These are phyloP conservation scores for Ariolimax columbianus DNA, from an alignment of 2,888 invertebrate species.

Conservation along the genomic window DNA sequence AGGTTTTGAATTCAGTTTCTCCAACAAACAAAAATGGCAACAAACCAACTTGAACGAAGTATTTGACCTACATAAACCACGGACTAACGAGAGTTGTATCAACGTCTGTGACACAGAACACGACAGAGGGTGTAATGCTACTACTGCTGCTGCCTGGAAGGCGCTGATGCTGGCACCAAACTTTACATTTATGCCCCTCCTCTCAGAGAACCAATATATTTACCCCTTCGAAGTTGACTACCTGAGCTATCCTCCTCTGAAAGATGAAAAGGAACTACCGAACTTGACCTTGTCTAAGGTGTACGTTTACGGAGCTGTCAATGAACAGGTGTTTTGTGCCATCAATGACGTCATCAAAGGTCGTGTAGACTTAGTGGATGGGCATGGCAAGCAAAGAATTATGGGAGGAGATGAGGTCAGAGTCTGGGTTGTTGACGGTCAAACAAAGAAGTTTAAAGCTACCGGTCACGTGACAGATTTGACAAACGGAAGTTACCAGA, in stretches of 20 bases:
- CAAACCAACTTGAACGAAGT: background rate
- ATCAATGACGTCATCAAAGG: conserved; percentile 29
- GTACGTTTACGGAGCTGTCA: background rate
- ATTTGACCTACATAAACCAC: background rate
- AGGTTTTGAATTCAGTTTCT: too few relatives aligned
- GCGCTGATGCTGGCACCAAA: background rate
- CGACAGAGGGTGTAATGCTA: background rate
- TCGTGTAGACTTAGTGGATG: conserved; percentile 29
- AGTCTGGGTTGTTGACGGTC: conserved; percentile 29
- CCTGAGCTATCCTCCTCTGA: conserved; percentile 20
- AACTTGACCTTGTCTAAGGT: conserved; percentile 7
- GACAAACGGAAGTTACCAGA: conserved; percentile 41
- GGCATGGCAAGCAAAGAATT: conserved; percentile 23
- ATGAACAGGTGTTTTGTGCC: background rate
- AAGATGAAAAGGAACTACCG: background rate
- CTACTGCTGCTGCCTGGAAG: background rate
- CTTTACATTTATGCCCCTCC: background rate
- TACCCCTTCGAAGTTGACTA: conserved; percentile 23
- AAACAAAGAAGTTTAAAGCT: background rate
- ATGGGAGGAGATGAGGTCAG: conserved; percentile 42
- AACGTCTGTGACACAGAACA: background rate
- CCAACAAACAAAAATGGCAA: too few relatives aligned
- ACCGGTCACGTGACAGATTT: conserved; percentile 39
- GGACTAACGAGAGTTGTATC: background rate
- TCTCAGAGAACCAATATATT: conserved; percentile 1